These are phyloP conservation scores for Microtus montanus DNA, from an alignment of 2,113 vertebrate genomes.

Conservation along the genomic window DNA sequence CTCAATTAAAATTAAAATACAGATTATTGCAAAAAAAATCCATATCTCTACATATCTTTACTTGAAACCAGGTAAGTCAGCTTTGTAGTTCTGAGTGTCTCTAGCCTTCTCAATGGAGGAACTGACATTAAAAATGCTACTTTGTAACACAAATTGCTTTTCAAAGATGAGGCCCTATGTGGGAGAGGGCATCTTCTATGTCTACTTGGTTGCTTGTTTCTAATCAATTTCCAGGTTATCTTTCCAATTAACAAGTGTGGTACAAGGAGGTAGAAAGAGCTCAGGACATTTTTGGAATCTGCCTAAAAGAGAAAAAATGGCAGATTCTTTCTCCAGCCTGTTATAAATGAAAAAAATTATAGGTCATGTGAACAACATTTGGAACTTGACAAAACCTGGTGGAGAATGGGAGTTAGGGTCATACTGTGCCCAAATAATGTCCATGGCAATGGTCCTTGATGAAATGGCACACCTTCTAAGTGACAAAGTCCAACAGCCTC, in stretches of 20 bases:
- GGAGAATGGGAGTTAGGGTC: background rate
- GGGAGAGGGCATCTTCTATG: background rate
- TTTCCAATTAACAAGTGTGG: background rate
- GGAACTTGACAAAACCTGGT: background rate
- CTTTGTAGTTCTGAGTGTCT: background rate
- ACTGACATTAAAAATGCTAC: background rate
- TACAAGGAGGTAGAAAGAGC: background rate
- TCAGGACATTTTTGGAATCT: background rate
- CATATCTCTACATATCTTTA: background rate
- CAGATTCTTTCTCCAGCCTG: constrained; percentile 19
- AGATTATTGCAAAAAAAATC: constrained; percentile 13
- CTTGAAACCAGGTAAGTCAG: background rate
- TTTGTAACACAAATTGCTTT: background rate
- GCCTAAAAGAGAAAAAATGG: background rate
- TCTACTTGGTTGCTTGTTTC: background rate
- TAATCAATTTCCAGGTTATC: background rate
- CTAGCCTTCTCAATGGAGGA: background rate
- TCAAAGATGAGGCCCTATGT: background rate
- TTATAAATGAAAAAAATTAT: background rate
- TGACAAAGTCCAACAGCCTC: background rate
- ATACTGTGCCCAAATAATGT: background rate
- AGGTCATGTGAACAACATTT: background rate
- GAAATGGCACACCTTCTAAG: background rate
- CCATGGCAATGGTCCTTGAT: background rate
- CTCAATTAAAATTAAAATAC: background rate